Evolutionary conservation across 2,113 vertebrate genomes (phyloP).

Genomic region (Pseudonaja textilis): DNA sequence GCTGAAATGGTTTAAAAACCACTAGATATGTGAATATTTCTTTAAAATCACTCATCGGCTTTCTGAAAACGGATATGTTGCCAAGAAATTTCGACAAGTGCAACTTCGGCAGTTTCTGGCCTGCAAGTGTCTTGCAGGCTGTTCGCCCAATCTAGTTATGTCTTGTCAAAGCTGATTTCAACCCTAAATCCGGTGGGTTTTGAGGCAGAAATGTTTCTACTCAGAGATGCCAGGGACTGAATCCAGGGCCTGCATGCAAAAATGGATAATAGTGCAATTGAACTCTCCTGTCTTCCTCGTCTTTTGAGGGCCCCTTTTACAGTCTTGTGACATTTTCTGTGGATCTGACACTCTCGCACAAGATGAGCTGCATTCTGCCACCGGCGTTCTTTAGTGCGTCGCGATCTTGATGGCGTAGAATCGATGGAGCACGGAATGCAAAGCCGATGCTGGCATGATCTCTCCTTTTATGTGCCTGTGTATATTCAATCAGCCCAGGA

Average conservation of each 20-base stretch:
- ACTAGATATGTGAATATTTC: neutral
- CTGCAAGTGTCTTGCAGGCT: neutral
- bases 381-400: slow-evolving; percentile 32
- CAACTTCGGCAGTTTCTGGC: neutral
- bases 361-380: slow-evolving; percentile 25
- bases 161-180: neutral
- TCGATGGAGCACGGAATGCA: slow-evolving; percentile 25
- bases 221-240: neutral
- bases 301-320: neutral
- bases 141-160: neutral
- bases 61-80: neutral
- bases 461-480: slow-evolving; percentile 53
- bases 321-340: slow-evolving; percentile 17
- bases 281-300: neutral
- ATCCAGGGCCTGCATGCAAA: neutral
- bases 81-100: neutral
- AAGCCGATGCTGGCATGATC: slow-evolving; percentile 39
- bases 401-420: slow-evolving; percentile 48
- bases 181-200: neutral
- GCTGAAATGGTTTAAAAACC: neutral
- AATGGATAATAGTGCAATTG: neutral
- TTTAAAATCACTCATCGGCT: neutral
- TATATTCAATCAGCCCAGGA: slow-evolving; percentile 61
- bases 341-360: slow-evolving; percentile 47
- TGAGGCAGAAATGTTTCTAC: neutral